Evolutionary conservation across 2,797 vertebrate species (phyloP).

Genomic region (Picus viridis): DNA sequence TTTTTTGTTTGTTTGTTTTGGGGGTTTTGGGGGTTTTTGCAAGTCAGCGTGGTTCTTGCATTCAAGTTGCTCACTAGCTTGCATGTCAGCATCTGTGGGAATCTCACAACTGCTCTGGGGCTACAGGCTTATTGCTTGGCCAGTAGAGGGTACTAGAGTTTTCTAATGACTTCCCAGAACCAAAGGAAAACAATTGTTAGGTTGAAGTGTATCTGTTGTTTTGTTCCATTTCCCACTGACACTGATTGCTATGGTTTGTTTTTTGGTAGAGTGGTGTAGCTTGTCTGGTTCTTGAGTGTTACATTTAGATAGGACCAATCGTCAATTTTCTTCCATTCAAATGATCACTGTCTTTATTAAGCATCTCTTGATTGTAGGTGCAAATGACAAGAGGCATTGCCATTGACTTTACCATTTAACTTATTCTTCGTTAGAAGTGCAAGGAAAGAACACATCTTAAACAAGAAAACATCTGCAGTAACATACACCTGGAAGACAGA

Average conservation of each 20-base stretch:
- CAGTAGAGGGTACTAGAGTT: constrained; percentile 81
- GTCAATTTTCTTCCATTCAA: not conserved
- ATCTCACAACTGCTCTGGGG: not conserved
- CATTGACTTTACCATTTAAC: not conserved
- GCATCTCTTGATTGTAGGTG: not conserved
- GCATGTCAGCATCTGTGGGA: not conserved
- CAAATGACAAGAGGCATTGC: not conserved
- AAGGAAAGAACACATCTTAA: not conserved
- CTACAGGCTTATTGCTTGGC: constrained; percentile 26
- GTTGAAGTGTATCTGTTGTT: not conserved
- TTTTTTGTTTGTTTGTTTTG: not conserved
- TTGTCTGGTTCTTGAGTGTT: not conserved
- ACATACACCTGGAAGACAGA: not conserved
- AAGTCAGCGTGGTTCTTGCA: not conserved
- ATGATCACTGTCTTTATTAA: not conserved
- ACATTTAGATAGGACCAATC: not conserved
- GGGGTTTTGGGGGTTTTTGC: not conserved
- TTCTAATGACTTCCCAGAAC: constrained; percentile 47
- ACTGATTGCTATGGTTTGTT: not conserved
- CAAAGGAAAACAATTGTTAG: not conserved
- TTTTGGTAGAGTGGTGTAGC: not conserved
- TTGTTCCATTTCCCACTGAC: not conserved
- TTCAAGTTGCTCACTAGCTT: not conserved
- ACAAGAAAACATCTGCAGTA: not conserved
- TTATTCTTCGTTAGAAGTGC: not conserved